A percentile compares a stretch with the other conserved stretches of the same genome.
These are phyloP conservation scores for Manis javanica DNA, from an alignment of 2,797 vertebrate species.

Conservation along the genomic window DNA sequence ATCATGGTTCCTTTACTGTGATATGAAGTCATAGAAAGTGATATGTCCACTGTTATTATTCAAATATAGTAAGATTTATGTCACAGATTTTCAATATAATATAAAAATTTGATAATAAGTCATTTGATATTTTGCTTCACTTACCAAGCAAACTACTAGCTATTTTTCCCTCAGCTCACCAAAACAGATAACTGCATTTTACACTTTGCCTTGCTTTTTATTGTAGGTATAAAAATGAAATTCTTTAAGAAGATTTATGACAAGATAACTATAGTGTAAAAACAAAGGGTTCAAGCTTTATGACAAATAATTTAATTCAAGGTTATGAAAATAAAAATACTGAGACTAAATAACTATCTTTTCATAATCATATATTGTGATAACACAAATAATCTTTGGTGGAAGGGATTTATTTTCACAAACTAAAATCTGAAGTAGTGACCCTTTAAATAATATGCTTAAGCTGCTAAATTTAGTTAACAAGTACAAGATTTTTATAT, in stretches of 20 bases:
- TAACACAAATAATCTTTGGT: constrained; percentile 60
- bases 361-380: constrained; percentile 74
- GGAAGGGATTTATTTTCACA: constrained; percentile 52
- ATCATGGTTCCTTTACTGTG: constrained; percentile 63
- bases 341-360: constrained; percentile 77
- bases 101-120: constrained; percentile 84
- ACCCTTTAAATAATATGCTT: constrained; percentile 21
- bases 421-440: background rate
- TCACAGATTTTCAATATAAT: constrained; percentile 76
- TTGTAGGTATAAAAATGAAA: constrained; percentile 84
- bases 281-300: constrained; percentile 71
- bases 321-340: constrained; percentile 83
- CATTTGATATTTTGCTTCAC: constrained; percentile 84
- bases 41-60: constrained; percentile 76
- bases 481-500: constrained; percentile 12
- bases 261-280: constrained; percentile 79
- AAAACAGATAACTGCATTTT: constrained; percentile 79
- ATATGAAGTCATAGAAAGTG: constrained; percentile 50
- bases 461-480: background rate
- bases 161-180: constrained; percentile 77
- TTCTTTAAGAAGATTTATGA: constrained; percentile 83
- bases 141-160: constrained; percentile 78
- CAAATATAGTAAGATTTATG: constrained; percentile 81
- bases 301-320: constrained; percentile 84
- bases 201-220: constrained; percentile 84